A percentile compares a stretch with the other conserved stretches of the same genome.
Evolutionary conservation across 2,797 vertebrate genomes (phyloP).

Genomic region (Australoheros facetus): DNA sequence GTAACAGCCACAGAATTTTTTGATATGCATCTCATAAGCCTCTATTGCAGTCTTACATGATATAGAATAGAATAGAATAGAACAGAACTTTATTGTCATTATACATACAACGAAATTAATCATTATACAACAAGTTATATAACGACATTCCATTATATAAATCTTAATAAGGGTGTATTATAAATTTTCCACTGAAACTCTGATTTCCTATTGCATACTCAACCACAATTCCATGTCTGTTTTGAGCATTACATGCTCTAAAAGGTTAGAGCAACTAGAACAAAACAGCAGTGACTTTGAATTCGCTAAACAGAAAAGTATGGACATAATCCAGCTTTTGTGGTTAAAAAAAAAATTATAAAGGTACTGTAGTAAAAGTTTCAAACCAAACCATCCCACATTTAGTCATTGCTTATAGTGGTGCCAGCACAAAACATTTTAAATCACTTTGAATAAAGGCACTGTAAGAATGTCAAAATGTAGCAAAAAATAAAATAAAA

Average conservation of each 20-base stretch:
- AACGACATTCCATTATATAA: too few species aligned
- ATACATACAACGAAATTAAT: too few species aligned
- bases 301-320: not conserved
- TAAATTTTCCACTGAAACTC: not conserved
- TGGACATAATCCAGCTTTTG: not conserved
- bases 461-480: not conserved
- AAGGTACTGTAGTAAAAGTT: not conserved
- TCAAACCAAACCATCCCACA: not conserved
- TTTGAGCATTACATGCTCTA: not conserved
- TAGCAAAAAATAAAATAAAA: not conserved
- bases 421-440: not conserved
- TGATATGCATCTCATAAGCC: not conserved
- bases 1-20: not conserved
- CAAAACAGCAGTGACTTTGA: too few species aligned
- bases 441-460: not conserved
- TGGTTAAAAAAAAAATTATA: not conserved
- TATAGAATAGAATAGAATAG: too few species aligned
- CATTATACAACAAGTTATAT: too few species aligned
- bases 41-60: too few species aligned
- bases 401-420: not conserved
- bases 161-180: not conserved
- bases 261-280: too few species aligned
- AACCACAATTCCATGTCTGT: not conserved
- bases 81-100: too few species aligned
- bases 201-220: not conserved